Evolutionary conservation across 2,888 invertebrate genomes (phyloP).

Genomic region (Trichopoda pennipes): DNA sequence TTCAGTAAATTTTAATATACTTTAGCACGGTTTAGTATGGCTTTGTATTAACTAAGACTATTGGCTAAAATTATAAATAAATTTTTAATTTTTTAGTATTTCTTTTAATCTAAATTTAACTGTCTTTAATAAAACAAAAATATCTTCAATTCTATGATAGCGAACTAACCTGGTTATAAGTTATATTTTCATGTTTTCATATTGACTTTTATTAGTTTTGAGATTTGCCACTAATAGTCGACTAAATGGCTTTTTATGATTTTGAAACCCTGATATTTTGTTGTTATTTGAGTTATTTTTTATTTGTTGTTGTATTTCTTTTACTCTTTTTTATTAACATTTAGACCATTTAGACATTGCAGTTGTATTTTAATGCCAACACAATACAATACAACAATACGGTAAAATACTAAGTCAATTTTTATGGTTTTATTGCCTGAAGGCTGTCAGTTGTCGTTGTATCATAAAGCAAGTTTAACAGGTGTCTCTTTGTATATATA

Average conservation of each 20-base stretch:
- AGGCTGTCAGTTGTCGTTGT: slow-evolving; percentile 54
- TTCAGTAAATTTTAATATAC: no score
- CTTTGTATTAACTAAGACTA: no score
- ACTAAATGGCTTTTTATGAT: slow-evolving; percentile 68
- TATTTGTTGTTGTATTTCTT: slow-evolving; percentile 7
- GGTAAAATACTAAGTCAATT: slow-evolving; percentile 76
- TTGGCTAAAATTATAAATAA: no score
- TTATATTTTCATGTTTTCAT: slow-evolving; percentile 61
- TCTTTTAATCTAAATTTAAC: not conserved
- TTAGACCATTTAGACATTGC: slow-evolving; percentile 66
- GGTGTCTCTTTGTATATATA: slow-evolving; percentile 71
- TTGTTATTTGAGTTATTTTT: slow-evolving; percentile 15
- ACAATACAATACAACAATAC: slow-evolving; percentile 49
- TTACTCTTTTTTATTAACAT: slow-evolving; percentile 34
- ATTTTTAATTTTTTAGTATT: no score
- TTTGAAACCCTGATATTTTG: slow-evolving; percentile 66
- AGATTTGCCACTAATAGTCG: slow-evolving; percentile 62
- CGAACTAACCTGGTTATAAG: slow-evolving; percentile 47
- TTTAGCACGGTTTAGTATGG: no score
- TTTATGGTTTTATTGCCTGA: slow-evolving; percentile 74
- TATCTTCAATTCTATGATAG: not conserved
- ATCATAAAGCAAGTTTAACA: slow-evolving; percentile 72
- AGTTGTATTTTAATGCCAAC: slow-evolving; percentile 62
- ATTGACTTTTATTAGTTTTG: slow-evolving; percentile 69
- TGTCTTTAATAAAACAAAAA: not conserved